A percentile compares a stretch with the other conserved stretches of the same genome.
Conservation (phyloP, 2,113 vertebrate genomes). For the Gopherus evgoodei region DNA sequence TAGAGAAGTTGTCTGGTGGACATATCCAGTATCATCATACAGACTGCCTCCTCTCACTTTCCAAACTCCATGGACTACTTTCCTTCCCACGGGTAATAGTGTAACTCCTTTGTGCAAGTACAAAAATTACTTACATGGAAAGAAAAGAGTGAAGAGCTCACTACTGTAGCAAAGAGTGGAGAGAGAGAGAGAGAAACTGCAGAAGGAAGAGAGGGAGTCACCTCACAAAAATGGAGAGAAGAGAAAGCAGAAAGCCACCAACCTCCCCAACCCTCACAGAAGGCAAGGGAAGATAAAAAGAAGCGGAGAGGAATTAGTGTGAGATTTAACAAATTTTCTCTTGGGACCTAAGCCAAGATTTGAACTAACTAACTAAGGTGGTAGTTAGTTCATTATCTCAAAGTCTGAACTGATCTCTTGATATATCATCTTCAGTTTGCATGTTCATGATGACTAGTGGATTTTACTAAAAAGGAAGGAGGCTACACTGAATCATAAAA, state of each 20-base stretch:
- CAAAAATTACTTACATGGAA: not conserved
- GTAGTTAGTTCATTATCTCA: not conserved
- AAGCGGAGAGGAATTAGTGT: not conserved
- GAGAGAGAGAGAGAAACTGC: not conserved
- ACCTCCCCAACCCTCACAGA: not conserved
- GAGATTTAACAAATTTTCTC: not conserved
- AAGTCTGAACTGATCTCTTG: not conserved
- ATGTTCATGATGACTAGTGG: not conserved
- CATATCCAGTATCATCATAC: not conserved
- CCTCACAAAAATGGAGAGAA: not conserved
- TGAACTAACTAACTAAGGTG: not conserved
- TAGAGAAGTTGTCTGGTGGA: not conserved
- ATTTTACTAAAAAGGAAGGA: no score
- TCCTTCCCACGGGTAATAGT: not conserved
- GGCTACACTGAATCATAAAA: no score
- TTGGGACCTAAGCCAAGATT: not conserved
- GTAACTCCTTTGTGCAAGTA: not conserved
- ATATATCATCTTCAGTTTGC: not conserved
- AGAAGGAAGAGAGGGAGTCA: not conserved
- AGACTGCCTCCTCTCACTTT: not conserved
- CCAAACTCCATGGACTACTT: not conserved
- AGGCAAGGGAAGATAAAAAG: not conserved
- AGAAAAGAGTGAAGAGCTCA: not conserved
- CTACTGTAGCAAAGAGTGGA: not conserved
- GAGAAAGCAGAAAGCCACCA: not conserved